A percentile compares a stretch with the other conserved stretches of the same genome.
phyloP scores from a whole-genome alignment of 23 tunicate species.

The Oikopleura dioica region DNA sequence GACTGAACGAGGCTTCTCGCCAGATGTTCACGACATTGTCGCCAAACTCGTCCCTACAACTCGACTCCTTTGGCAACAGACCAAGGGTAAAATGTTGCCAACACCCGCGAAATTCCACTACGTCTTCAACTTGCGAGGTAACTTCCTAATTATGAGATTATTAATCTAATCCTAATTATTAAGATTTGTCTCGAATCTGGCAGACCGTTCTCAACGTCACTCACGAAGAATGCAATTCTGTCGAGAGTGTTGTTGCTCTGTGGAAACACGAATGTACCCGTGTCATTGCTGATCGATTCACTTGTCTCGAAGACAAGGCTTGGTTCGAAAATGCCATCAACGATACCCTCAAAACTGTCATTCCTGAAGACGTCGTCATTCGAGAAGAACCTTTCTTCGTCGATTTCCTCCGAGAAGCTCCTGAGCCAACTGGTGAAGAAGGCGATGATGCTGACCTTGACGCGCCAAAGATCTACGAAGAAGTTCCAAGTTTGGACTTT shows the following conservation, averaged over 20 bases:
- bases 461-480: constrained; percentile 95
- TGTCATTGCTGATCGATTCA: constrained; percentile 85
- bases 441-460: constrained; percentile 76
- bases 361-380: constrained; percentile 20
- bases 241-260: constrained; percentile 19
- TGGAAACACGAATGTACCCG: constrained; percentile 90
- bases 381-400: constrained; percentile 62
- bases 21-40: constrained; percentile 18
- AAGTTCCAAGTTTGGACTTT: constrained; percentile 21
- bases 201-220: constrained; percentile 67
- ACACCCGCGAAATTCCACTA: constrained; percentile 98
- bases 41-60: constrained; percentile 58
- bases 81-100: constrained; percentile 90
- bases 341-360: constrained; percentile 28
- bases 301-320: constrained; percentile 41
- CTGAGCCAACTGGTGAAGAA: constrained; percentile 86
- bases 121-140: constrained; percentile 90
- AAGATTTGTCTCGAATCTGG: constrained; percentile 97
- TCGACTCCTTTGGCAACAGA: constrained; percentile 72
- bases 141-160: too few relatives aligned
- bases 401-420: constrained; percentile 90
- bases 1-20: constrained; percentile 37
- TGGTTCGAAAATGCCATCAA: constrained; percentile 56
- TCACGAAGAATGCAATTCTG: constrained; percentile 24
- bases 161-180: too few relatives aligned